phyloP scores from a whole-genome alignment of 2,797 vertebrate species.

The Holocentrus rufus region DNA sequence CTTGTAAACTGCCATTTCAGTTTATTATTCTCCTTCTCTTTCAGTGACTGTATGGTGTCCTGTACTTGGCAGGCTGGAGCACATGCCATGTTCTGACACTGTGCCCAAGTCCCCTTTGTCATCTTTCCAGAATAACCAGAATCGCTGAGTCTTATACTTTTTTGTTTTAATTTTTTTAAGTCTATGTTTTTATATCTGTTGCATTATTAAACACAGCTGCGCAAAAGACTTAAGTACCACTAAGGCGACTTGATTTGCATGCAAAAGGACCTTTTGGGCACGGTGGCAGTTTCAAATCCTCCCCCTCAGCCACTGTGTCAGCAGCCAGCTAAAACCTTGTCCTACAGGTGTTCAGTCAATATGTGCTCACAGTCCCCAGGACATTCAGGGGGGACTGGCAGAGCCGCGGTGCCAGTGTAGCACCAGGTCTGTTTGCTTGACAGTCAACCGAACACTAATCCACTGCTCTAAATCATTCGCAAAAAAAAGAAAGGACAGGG shows the following conservation, averaged over 20 bases:
- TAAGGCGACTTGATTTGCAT: slow-evolving; percentile 2
- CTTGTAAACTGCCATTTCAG: background rate
- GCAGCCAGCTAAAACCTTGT: slow-evolving; percentile 52
- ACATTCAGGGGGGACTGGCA: slow-evolving; percentile 54
- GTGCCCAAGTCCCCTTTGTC: no score
- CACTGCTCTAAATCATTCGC: slow-evolving; percentile 63
- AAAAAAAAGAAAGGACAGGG: slow-evolving; percentile 21
- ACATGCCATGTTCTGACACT: background rate
- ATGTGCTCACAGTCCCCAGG: slow-evolving; percentile 56
- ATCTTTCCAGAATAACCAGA: no score
- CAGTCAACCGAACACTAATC: slow-evolving; percentile 73
- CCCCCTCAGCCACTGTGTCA: slow-evolving; percentile 38
- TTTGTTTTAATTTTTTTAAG: no score
- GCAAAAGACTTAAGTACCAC: background rate
- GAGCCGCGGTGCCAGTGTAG: slow-evolving; percentile 42
- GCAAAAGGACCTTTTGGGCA: slow-evolving; percentile 36
- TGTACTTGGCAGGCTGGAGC: background rate
- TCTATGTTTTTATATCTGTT: no score
- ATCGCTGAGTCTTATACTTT: no score
- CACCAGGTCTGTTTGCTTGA: slow-evolving; percentile 67
- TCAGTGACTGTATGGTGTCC: no score
- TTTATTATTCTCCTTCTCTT: background rate
- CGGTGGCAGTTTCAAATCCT: slow-evolving; percentile 40
- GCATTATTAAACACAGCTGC: no score
- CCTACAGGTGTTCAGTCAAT: slow-evolving; percentile 66